Evolutionary conservation across 2,113 vertebrate species (phyloP).

Genomic region (Orthonyx spaldingii): DNA sequence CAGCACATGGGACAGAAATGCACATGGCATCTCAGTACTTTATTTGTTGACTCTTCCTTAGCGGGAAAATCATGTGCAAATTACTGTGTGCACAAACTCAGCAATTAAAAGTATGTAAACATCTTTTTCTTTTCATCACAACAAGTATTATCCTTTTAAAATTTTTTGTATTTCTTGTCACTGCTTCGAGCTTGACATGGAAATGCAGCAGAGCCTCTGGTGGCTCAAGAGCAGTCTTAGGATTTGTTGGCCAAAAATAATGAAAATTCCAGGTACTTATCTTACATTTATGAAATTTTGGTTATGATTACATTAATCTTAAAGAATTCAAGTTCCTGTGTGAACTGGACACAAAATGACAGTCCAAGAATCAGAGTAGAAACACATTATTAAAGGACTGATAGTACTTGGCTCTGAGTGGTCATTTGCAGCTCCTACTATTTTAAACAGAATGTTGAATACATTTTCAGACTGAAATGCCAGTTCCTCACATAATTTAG

Average conservation of each 20-base stretch:
- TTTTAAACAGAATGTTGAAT: background rate
- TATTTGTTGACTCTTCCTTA: background rate
- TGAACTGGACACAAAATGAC: background rate
- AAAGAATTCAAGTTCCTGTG: background rate
- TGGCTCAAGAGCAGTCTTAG: fast-evolving
- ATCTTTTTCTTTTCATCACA: background rate
- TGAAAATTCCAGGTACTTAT: background rate
- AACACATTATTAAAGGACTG: background rate
- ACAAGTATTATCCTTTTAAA: background rate
- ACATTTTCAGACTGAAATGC: background rate
- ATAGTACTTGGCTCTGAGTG: background rate
- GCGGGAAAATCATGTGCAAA: background rate
- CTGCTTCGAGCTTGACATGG: background rate
- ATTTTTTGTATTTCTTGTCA: background rate
- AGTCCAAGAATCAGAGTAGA: background rate
- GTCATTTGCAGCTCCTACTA: background rate
- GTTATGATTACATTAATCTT: background rate
- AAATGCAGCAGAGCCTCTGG: background rate
- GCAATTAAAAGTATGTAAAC: background rate
- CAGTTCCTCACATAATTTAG: background rate
- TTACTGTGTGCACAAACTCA: background rate
- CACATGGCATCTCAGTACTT: background rate
- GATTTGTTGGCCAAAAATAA: background rate
- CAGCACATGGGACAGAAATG: background rate
- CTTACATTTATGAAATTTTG: background rate